Conservation (phyloP, 2,797 vertebrate species). For the Chiroxiphia lanceolata region DNA sequence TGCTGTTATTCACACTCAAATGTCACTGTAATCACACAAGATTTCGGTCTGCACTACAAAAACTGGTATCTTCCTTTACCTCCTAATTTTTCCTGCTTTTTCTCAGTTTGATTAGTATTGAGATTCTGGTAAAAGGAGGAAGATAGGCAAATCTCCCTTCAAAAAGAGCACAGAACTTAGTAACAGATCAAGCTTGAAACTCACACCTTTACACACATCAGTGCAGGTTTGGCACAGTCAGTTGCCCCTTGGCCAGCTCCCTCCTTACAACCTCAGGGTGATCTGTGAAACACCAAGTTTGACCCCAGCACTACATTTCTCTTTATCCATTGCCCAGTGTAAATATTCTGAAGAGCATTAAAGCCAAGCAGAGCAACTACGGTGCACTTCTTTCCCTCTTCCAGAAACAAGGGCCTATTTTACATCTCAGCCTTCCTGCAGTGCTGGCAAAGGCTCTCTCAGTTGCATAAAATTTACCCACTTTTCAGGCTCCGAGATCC, state of each 20-base stretch:
- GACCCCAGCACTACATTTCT: background rate
- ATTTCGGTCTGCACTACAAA: background rate
- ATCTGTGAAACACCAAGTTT: background rate
- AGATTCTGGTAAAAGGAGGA: background rate
- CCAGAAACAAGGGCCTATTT: background rate
- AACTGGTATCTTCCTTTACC: background rate
- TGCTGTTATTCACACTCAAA: background rate
- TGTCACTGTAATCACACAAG: background rate
- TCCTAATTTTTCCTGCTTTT: background rate
- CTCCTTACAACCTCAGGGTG: background rate
- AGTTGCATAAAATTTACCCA: background rate
- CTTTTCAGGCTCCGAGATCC: constrained; percentile 86
- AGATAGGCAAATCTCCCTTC: background rate
- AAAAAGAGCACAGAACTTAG: background rate
- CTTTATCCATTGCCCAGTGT: background rate
- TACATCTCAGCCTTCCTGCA: background rate
- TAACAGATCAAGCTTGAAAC: background rate
- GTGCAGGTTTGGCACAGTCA: background rate
- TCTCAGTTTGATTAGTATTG: background rate
- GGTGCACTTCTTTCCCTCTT: background rate
- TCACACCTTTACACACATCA: background rate
- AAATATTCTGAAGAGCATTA: background rate
- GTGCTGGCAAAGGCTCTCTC: background rate
- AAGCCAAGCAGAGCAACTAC: background rate
- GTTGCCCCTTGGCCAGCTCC: background rate